Evolutionary conservation across 2,888 invertebrate species (phyloP).

Genomic region (Alcis repandata): DNA sequence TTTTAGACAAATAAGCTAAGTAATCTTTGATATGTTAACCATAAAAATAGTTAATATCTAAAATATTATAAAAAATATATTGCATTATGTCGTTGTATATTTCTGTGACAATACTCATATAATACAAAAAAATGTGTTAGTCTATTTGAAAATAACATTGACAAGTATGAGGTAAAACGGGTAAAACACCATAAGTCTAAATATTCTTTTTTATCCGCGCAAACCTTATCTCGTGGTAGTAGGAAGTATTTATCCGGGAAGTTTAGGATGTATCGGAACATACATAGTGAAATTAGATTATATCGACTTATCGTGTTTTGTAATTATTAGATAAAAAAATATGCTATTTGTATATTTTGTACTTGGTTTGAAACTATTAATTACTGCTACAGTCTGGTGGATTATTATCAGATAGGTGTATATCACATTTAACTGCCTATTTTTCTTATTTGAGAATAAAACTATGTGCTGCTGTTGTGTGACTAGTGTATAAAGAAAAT

Average conservation of each 20-base stretch:
- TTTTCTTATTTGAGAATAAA: constrained; percentile 52
- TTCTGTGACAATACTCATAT: constrained; percentile 67
- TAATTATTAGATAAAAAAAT: constrained; percentile 28
- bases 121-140: constrained; percentile 39
- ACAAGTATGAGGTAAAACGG: constrained; percentile 19
- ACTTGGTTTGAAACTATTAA: constrained; percentile 68
- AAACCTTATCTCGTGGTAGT: constrained; percentile 2
- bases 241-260: neutral
- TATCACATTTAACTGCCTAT: constrained; percentile 66
- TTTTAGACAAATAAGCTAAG: constrained; percentile 44
- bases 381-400: constrained; percentile 49
- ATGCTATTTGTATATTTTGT: constrained; percentile 62
- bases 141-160: constrained; percentile 18
- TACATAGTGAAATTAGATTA: constrained; percentile 3
- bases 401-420: constrained; percentile 55
- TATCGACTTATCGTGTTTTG: constrained; percentile 19
- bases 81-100: constrained; percentile 80
- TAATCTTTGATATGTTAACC: constrained; percentile 71
- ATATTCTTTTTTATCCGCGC: neutral
- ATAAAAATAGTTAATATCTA: constrained; percentile 57
- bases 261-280: neutral
- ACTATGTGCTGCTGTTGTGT: constrained; percentile 69
- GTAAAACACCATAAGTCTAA: constrained; percentile 21
- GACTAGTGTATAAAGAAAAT: constrained; percentile 73
- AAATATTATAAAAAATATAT: constrained; percentile 78